phyloP scores from a whole-genome alignment of 1,140 invertebrate species.

The Drepana arcuata region DNA sequence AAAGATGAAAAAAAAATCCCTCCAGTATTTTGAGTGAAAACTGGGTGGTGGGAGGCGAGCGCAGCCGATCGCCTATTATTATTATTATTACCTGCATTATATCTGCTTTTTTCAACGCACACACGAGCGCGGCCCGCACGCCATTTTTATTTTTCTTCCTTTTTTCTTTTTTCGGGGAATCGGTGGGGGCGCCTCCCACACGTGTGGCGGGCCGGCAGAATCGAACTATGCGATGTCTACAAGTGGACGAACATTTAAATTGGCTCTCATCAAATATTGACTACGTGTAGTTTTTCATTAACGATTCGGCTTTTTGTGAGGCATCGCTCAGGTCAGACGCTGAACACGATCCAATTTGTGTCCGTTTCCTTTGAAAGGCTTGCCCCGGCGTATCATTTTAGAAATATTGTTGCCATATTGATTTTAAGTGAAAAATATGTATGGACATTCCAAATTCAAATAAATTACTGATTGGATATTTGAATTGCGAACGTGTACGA shows the following conservation, averaged over 20 bases:
- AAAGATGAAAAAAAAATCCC: slow-evolving; percentile 63
- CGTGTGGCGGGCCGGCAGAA: slow-evolving; percentile 27
- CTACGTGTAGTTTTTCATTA: slow-evolving; percentile 69
- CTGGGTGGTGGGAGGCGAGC: slow-evolving; percentile 51
- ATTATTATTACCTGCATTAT: slow-evolving; percentile 71
- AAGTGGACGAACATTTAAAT: slow-evolving; percentile 70
- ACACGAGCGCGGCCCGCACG: slow-evolving; percentile 40
- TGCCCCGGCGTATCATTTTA: slow-evolving; percentile 1
- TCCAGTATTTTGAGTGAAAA: slow-evolving; percentile 67
- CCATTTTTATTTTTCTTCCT: slow-evolving; percentile 65
- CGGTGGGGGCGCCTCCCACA: slow-evolving; percentile 35
- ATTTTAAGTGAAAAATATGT: no score
- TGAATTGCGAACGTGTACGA: no score
- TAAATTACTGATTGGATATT: no score
- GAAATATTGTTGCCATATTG: no score
- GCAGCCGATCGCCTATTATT: slow-evolving; percentile 64
- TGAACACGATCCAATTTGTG: slow-evolving; percentile 47
- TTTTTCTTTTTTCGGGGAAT: slow-evolving; percentile 61
- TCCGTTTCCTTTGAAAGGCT: slow-evolving; percentile 41
- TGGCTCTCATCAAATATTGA: slow-evolving; percentile 71
- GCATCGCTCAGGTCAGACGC: slow-evolving; percentile 13
- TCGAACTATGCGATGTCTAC: slow-evolving; percentile 69
- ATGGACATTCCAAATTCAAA: no score
- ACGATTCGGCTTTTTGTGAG: slow-evolving; percentile 53
- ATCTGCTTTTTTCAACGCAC: slow-evolving; percentile 67